A percentile compares a stretch with the other conserved stretches of the same genome.
Evolutionary conservation across 2,888 invertebrate species (phyloP).

Genomic region (Synanthedon andrenaeformis): DNA sequence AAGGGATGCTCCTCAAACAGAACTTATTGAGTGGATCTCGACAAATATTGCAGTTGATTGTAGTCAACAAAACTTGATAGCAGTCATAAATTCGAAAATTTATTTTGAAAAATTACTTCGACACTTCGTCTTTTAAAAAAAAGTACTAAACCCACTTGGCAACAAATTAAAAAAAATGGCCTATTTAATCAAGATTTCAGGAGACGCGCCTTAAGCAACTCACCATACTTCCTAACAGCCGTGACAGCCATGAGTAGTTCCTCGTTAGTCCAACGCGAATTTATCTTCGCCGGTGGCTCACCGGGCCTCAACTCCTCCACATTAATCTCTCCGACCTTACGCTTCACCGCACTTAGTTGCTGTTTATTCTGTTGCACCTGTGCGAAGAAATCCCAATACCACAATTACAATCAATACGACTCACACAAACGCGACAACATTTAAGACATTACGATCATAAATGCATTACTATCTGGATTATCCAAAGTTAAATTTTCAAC

Average conservation of each 20-base stretch:
- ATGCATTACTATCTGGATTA: constrained; percentile 61
- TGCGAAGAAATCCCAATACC: background rate
- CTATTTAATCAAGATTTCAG: no score
- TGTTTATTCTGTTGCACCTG: constrained; percentile 97
- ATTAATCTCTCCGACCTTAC: constrained; percentile 73
- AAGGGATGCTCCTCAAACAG: background rate
- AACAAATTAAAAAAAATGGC: no score
- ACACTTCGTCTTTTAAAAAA: no score
- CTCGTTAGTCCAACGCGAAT: constrained; percentile 92
- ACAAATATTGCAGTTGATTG: no score
- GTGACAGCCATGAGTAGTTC: constrained; percentile 92
- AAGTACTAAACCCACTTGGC: no score
- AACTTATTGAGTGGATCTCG: background rate
- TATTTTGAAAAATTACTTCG: no score
- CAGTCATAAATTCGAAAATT: no score
- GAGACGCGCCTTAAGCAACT: constrained; percentile 25
- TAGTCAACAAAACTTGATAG: no score
- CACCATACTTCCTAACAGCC: constrained; percentile 85
- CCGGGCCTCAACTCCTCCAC: constrained; percentile 74
- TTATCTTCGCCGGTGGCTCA: constrained; percentile 78
- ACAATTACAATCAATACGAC: background rate
- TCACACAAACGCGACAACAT: no score
- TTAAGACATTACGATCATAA: constrained; percentile 4
- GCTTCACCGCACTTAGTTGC: constrained; percentile 86
- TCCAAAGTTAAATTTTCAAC: constrained; percentile 28